Evolutionary conservation across 2,888 invertebrate genomes (phyloP).

Genomic region (Venusia cambrica): DNA sequence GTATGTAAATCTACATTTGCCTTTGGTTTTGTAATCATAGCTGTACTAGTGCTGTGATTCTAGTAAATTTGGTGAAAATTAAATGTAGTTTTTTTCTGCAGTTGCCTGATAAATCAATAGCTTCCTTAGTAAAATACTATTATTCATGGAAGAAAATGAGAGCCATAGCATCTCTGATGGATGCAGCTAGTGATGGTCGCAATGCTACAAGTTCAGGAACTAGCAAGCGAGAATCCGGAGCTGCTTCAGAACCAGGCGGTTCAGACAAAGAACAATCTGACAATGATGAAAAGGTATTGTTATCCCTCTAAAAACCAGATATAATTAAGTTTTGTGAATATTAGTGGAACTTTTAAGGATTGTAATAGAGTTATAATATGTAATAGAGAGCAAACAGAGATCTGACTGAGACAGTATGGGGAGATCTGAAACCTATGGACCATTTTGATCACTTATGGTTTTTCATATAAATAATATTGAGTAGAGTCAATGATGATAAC

Average conservation of each 20-base stretch:
- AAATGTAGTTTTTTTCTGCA: constrained; percentile 60
- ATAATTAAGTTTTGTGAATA: too few relatives aligned
- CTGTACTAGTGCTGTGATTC: too few relatives aligned
- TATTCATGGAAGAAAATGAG: constrained; percentile 99
- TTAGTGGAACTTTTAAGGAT: too few relatives aligned
- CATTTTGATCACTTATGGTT: too few relatives aligned
- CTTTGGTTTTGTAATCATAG: constrained; percentile 1
- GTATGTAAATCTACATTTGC: constrained; percentile 73
- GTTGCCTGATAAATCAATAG: constrained; percentile 98
- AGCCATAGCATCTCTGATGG: constrained; percentile 96
- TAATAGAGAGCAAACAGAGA: too few relatives aligned
- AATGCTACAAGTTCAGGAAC: constrained; percentile 85
- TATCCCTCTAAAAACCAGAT: too few relatives aligned
- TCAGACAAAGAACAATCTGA: constrained; percentile 91
- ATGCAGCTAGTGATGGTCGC: constrained; percentile 88
- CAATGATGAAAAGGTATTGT: constrained; percentile 95
- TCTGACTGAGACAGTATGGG: too few relatives aligned
- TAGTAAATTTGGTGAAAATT: too few relatives aligned
- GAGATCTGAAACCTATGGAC: too few relatives aligned
- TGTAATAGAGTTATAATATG: too few relatives aligned
- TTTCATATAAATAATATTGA: too few relatives aligned
- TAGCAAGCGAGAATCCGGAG: constrained; percentile 86
- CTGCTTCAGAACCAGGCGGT: constrained; percentile 89
- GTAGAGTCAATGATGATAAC: too few relatives aligned
- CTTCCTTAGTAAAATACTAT: constrained; percentile 97